Base-by-base conservation (phyloP, 37 sponge, comb jelly and placozoan genomes). In the Cladorhizidae sp. region DNA sequence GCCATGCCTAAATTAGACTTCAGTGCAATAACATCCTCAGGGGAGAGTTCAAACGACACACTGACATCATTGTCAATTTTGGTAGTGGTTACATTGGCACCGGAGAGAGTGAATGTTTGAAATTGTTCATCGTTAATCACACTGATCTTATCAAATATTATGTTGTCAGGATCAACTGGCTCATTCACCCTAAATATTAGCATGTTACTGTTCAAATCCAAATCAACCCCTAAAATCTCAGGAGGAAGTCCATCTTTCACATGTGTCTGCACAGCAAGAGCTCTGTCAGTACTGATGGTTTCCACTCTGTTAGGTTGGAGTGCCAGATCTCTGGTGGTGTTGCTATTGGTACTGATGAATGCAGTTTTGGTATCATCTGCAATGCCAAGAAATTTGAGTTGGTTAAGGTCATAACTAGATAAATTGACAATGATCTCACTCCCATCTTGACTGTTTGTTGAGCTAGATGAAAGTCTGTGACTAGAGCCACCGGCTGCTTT, bases 111-210 rank as follows among this genome's bases (percentile, higher is more conserved):
- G 7, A 82, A 18, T 2, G 64, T 43, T 52, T 72, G 68, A 32
- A 40, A 59, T 8, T 59, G 75, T 5, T 81, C 21, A 17, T 59
- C 40, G 7, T 67, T 85, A 18, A 69, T 80, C 22, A 94, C 25
- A 26, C 26, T 26, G 51, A 93, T 73, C 18, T 23, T 21, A 39
- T 61, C 57, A 20, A 84, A 81, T 67, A 80, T 72, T 17, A 95
- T 67, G 25, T 40, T 62, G 26, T 51, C 76, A 1, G 63, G n/a
- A 59, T 89, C 67, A n/a, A 95, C 62, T 33, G 93, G 87, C 67
- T 96, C 97, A 80, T 90, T 70, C 31, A 96, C 88, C 9, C 74
- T 71, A 26, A 96, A 54, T 33, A 40, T 55, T 21, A 96, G 33
- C 29, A 42, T 57, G 43, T 85, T 62, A 23, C 61, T 61, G 58